phyloP scores from a whole-genome alignment of 2,888 invertebrate species.

The Congeria kusceri region DNA sequence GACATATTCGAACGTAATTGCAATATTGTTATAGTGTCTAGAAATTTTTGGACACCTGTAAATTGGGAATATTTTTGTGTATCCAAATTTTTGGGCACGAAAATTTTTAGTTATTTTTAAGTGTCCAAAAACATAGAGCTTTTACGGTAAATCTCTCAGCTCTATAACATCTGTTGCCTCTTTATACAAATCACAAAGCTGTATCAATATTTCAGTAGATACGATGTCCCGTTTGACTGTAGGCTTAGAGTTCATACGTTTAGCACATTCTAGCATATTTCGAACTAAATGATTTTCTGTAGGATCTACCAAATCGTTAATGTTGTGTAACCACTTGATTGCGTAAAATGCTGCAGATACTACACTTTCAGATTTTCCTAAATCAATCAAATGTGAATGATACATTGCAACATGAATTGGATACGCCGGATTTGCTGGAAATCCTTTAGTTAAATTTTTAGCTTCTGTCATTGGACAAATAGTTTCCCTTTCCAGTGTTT shows the following conservation, averaged over 20 bases:
- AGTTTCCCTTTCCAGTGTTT: too few species aligned
- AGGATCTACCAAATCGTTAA: constrained; percentile 33
- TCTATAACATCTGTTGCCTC: constrained; percentile 12
- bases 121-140: too few species aligned
- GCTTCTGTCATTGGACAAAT: too few species aligned
- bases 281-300: constrained; percentile 21
- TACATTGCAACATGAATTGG: too few species aligned
- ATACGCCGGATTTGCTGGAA: too few species aligned
- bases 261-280: constrained; percentile 20
- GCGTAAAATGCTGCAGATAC: constrained; percentile 3
- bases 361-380: constrained; percentile 12
- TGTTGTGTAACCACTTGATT: constrained; percentile 40
- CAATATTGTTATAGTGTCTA: too few species aligned
- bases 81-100: too few species aligned
- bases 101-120: too few species aligned
- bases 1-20: too few species aligned
- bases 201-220: constrained; percentile 1
- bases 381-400: constrained; percentile 1
- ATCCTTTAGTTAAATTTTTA: too few species aligned
- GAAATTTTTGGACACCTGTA: too few species aligned
- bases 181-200: constrained; percentile 12
- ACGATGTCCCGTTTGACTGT: constrained; percentile 26
- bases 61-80: too few species aligned
- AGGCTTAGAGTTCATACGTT: constrained; percentile 19
- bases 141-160: constrained; percentile 26